phyloP scores from a whole-genome alignment of 2,888 invertebrate species.

The Catonia carolina region DNA sequence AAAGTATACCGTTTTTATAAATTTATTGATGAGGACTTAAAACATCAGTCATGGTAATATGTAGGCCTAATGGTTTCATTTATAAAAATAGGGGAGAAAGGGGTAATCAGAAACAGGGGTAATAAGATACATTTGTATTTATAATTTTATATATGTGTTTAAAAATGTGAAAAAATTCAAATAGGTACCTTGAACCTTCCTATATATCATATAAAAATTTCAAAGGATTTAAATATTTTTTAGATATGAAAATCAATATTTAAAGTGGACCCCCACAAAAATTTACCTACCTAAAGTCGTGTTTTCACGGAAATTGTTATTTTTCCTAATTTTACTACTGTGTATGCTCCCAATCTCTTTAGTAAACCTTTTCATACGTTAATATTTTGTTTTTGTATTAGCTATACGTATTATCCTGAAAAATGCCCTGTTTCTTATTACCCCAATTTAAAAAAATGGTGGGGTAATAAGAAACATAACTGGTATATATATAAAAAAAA shows the following conservation, averaged over 20 bases:
- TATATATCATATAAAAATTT: slow-evolving; percentile 4
- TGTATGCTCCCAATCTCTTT: neutral
- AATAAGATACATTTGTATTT: slow-evolving; percentile 1
- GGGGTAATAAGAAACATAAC: slow-evolving; percentile 5
- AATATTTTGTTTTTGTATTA: neutral
- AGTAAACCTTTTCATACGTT: neutral
- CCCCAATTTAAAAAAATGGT: neutral
- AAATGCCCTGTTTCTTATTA: slow-evolving; percentile 4
- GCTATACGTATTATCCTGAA: neutral
- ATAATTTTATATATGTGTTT: slow-evolving; percentile 2
- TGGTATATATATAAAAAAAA: neutral
- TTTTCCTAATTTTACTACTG: neutral
- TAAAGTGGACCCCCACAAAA: neutral
- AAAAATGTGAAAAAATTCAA: neutral
- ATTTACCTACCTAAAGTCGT: neutral
- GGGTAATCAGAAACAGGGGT: no score
- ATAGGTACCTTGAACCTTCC: slow-evolving; percentile 4
- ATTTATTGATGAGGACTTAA: no score
- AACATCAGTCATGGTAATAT: no score
- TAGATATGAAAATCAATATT: neutral
- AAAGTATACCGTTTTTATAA: no score
- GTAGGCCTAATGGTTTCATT: no score
- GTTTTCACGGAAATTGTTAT: no score
- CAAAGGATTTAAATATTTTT: neutral
- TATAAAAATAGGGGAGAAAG: neutral